Evolutionary conservation across 1,140 invertebrate species (phyloP).

Genomic region (Hydropsyche tenuis): DNA sequence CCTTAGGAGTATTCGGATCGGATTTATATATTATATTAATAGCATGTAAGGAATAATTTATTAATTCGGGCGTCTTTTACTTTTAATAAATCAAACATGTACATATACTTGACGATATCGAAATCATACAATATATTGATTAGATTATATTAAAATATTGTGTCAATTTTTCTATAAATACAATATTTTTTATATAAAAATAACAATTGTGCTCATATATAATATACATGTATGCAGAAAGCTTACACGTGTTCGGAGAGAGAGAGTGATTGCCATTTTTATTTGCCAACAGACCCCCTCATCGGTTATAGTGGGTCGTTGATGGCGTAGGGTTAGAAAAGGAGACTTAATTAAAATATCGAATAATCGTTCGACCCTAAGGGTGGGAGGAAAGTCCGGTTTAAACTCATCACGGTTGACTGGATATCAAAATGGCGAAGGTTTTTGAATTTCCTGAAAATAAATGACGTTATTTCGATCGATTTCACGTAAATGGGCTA

Average conservation of each 20-base stretch:
- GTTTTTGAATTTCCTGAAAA: neutral
- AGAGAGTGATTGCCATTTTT: slow-evolving; percentile 48
- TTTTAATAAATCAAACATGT: too few relatives aligned
- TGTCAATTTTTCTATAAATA: too few relatives aligned
- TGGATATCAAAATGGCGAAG: slow-evolving; percentile 30
- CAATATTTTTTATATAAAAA: too few relatives aligned
- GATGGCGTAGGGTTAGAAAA: slow-evolving; percentile 25
- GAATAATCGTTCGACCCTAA: slow-evolving; percentile 42
- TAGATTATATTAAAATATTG: too few relatives aligned
- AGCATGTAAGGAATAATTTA: too few relatives aligned
- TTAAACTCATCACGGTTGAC: slow-evolving; percentile 33
- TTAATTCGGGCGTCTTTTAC: too few relatives aligned
- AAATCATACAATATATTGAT: too few relatives aligned
- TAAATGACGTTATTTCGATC: neutral
- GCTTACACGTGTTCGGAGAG: slow-evolving; percentile 41
- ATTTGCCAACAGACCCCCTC: slow-evolving; percentile 37
- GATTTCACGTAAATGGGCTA: neutral
- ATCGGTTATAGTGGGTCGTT: neutral
- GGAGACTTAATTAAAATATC: slow-evolving; percentile 50
- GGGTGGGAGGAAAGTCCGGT: slow-evolving; percentile 22
- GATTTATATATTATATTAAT: too few relatives aligned
- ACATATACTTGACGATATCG: too few relatives aligned
- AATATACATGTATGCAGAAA: neutral
- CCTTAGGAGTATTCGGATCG: too few relatives aligned
- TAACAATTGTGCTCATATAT: neutral